Conservation (phyloP, 37 sponge, comb jelly and placozoan species). For the Hexactinellida sp. region DNA sequence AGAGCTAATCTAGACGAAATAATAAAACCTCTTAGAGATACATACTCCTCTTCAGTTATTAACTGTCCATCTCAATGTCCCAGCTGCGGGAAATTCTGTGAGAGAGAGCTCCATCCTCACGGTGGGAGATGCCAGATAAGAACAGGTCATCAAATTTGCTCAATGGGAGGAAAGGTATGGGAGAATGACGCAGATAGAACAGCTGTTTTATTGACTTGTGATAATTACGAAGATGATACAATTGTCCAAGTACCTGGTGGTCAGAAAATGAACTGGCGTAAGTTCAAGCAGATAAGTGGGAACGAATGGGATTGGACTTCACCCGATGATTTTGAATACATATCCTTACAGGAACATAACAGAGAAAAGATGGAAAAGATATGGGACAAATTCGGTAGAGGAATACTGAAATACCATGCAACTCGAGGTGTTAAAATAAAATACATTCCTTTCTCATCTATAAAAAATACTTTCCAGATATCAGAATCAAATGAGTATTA, state of each 20-base stretch:
- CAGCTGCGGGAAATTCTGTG: not conserved
- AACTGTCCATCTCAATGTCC: not conserved
- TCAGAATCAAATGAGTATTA: too few relatives aligned
- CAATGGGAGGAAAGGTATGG: conserved; percentile 5
- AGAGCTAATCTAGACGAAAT: not conserved
- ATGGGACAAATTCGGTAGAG: too few relatives aligned
- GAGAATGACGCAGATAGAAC: not conserved
- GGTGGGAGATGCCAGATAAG: not conserved
- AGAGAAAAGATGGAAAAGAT: too few relatives aligned
- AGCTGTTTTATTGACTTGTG: not conserved
- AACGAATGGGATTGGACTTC: conserved; percentile 1
- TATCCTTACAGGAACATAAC: not conserved
- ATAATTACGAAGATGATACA: not conserved
- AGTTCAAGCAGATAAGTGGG: not conserved
- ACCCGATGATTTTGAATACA: not conserved
- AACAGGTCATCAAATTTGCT: conserved; percentile 14
- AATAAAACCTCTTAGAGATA: not conserved
- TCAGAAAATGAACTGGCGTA: not conserved
- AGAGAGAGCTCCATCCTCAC: not conserved
- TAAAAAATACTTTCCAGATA: too few relatives aligned
- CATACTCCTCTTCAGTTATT: not conserved
- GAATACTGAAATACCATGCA: too few relatives aligned
- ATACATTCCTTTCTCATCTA: too few relatives aligned
- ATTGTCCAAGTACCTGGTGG: not conserved
- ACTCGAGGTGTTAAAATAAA: too few relatives aligned